These are phyloP conservation scores for Globodera rostochiensis DNA, from an alignment of 1,140 invertebrate species.

Conservation along the genomic window DNA sequence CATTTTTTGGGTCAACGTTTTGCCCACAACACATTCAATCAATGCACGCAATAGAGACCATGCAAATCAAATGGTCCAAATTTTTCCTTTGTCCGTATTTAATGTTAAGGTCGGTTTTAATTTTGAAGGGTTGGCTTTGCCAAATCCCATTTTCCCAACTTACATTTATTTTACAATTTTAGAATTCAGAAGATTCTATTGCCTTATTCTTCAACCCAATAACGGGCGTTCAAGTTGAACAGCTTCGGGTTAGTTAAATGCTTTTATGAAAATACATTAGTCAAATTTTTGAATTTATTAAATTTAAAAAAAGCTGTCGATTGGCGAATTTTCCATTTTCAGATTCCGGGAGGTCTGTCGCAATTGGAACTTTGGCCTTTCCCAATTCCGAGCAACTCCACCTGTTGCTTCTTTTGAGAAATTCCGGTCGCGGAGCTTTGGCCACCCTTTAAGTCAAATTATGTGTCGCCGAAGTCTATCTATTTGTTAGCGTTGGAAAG, in stretches of 20 bases:
- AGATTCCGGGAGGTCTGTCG: conserved; percentile 32
- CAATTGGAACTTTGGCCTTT: conserved; percentile 53
- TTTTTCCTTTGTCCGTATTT: too few species aligned
- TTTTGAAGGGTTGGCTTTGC: too few species aligned
- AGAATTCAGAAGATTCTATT: conserved; percentile 45
- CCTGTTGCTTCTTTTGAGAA: conserved; percentile 49
- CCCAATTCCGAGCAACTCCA: conserved; percentile 39
- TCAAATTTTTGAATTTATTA: neutral
- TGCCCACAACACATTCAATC: too few species aligned
- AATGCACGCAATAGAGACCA: too few species aligned
- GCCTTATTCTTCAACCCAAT: conserved; percentile 61
- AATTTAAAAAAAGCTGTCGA: neutral
- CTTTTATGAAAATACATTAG: too few species aligned
- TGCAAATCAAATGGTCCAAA: too few species aligned
- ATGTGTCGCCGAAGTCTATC: conserved; percentile 29
- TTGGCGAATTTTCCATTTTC: too few species aligned
- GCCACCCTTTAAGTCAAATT: conserved; percentile 17
- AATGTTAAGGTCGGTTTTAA: conserved; percentile 44
- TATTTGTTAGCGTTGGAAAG: conserved; percentile 41
- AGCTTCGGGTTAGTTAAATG: conserved; percentile 28
- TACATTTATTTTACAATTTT: conserved; percentile 35
- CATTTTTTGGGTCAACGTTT: too few species aligned
- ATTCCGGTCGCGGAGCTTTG: conserved; percentile 35
- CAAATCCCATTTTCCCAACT: too few species aligned
- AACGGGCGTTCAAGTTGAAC: conserved; percentile 48